Conservation (phyloP, 1,140 invertebrate genomes). For the Tetramorium alpestre region DNA sequence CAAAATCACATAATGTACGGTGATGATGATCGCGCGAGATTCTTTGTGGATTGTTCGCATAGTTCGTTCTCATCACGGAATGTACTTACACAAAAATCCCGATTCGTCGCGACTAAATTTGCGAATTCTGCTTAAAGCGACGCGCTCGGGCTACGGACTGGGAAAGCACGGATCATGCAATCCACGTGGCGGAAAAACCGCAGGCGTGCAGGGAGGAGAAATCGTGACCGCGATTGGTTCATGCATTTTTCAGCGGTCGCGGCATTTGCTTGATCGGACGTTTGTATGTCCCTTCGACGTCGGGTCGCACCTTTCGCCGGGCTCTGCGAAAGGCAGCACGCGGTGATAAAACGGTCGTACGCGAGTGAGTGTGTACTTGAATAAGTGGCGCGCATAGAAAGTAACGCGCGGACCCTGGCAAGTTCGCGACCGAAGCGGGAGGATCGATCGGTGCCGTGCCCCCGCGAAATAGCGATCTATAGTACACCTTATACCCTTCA, state of each 20-base stretch:
- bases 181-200: slow-evolving; percentile 18
- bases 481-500: slow-evolving; percentile 2
- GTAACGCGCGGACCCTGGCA: background rate
- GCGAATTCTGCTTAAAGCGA: background rate
- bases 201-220: background rate
- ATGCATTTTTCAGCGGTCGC: slow-evolving; percentile 74
- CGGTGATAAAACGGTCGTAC: slow-evolving; percentile 2
- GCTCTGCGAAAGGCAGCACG: slow-evolving; percentile 8
- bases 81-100: background rate
- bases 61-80: background rate
- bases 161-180: slow-evolving; percentile 35
- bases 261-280: slow-evolving; percentile 74
- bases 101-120: slow-evolving; percentile 5
- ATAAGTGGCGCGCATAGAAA: slow-evolving; percentile 39
- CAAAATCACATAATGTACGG: background rate
- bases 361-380: slow-evolving; percentile 19
- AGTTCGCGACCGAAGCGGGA: slow-evolving; percentile 25
- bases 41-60: background rate
- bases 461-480: slow-evolving; percentile 31
- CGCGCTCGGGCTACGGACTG: background rate
- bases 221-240: slow-evolving; percentile 71
- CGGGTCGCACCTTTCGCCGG: slow-evolving; percentile 59
- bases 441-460: slow-evolving; percentile 45
- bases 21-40: background rate
- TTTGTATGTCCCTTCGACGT: slow-evolving; percentile 36